Percentiles rank a stretch among this genome's conserved stretches.
Conservation (phyloP, 2,797 vertebrate species). For the Lycodopsis pacificus region DNA sequence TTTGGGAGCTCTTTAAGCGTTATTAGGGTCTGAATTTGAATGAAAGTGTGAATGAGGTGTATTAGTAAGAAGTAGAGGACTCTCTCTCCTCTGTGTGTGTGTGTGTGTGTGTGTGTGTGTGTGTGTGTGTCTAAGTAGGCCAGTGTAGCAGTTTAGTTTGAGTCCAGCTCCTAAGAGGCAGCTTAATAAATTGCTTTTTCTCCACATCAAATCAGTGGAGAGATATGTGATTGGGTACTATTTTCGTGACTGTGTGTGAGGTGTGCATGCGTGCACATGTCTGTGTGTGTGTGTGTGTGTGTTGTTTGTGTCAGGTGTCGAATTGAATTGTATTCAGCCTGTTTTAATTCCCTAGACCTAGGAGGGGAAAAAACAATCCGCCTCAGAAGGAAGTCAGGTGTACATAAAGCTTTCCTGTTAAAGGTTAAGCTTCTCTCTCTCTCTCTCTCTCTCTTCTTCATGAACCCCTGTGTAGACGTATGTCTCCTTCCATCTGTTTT, state of each 20-base stretch:
- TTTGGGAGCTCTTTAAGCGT: slow-evolving; percentile 48
- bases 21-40: slow-evolving; percentile 45
- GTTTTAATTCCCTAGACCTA: slow-evolving; percentile 55
- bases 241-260: slow-evolving; percentile 57
- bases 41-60: slow-evolving; percentile 53
- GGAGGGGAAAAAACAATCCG: slow-evolving; percentile 13
- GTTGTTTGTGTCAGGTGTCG: slow-evolving; percentile 54
- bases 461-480: slow-evolving; percentile 4
- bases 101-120: slow-evolving; percentile 28
- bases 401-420: slow-evolving; percentile 44
- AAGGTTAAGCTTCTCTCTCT: slow-evolving; percentile 25
- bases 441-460: slow-evolving; percentile 2
- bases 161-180: slow-evolving; percentile 73
- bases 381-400: slow-evolving; percentile 47
- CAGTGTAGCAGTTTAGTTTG: slow-evolving; percentile 71
- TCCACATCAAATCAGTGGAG: slow-evolving; percentile 73
- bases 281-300: slow-evolving; percentile 16
- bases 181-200: slow-evolving; percentile 82
- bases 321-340: slow-evolving; percentile 63
- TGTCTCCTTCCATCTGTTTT: slow-evolving; percentile 28
- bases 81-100: slow-evolving; percentile 25
- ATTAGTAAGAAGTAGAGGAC: slow-evolving; percentile 24
- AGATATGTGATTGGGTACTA: slow-evolving; percentile 70
- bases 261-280: slow-evolving; percentile 28
- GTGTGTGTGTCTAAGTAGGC: slow-evolving; percentile 65